phyloP scores from a whole-genome alignment of 2,888 invertebrate species.

The Tromatobia lineatoria region DNA sequence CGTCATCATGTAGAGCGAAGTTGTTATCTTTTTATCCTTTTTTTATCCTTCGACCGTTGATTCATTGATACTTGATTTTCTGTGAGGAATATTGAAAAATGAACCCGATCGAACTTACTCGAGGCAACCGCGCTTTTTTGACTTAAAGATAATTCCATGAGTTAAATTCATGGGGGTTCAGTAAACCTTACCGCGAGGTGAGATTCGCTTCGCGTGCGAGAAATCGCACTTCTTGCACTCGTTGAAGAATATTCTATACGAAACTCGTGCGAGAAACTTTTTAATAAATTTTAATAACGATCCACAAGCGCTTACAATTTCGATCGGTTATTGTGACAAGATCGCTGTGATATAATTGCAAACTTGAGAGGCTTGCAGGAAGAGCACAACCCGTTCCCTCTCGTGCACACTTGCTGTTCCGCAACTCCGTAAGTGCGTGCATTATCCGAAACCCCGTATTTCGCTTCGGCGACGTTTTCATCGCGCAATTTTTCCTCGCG shows the following conservation, averaged over 20 bases:
- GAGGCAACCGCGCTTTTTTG: no score
- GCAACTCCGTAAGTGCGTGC: constrained; percentile 78
- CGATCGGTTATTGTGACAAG: not conserved
- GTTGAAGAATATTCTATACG: no score
- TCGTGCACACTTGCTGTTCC: constrained; percentile 57
- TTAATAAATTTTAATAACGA: no score
- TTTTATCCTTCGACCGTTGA: not conserved
- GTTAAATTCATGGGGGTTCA: no score
- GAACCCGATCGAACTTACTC: no score
- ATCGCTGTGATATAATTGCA: constrained; percentile 12
- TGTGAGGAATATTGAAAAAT: no score
- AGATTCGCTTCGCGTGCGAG: no score
- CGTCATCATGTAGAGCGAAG: not conserved
- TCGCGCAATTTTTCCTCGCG: constrained; percentile 82
- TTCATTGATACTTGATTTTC: not conserved
- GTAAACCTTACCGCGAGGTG: no score
- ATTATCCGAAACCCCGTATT: constrained; percentile 79
- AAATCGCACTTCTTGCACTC: no score
- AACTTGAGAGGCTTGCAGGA: not conserved
- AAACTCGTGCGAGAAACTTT: no score
- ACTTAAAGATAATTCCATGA: no score
- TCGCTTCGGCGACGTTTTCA: constrained; percentile 80
- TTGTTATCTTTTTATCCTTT: not conserved
- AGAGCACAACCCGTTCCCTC: constrained; percentile 5
- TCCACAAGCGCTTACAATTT: no score